Evolutionary conservation across 1,140 invertebrate species (phyloP).

Genomic region (Aphis craccivora): DNA sequence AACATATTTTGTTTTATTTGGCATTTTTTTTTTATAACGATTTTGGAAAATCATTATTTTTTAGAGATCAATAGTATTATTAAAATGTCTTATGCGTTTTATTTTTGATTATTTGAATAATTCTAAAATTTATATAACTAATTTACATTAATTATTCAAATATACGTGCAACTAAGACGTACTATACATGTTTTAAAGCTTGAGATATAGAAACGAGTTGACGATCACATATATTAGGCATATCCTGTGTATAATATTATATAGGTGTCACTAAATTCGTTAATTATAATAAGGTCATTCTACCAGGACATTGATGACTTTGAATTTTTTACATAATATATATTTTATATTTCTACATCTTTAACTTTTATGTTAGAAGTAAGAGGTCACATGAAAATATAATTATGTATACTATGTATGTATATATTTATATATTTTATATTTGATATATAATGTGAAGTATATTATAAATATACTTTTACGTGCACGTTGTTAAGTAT

Average conservation of each 20-base stretch:
- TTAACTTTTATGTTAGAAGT: background rate
- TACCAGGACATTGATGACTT: background rate
- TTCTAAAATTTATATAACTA: background rate
- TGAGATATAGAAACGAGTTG: fast-evolving
- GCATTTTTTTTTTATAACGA: background rate
- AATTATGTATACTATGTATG: too few species aligned
- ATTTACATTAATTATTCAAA: background rate
- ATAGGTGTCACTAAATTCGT: background rate
- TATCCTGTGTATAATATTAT: background rate
- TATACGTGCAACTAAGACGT: background rate
- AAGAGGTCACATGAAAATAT: background rate
- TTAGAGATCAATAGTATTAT: background rate
- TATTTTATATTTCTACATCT: too few species aligned
- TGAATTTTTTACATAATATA: too few species aligned
- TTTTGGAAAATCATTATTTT: background rate
- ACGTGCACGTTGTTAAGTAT: background rate
- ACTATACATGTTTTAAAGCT: background rate
- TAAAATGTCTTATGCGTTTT: background rate
- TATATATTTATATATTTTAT: too few species aligned
- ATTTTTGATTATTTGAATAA: background rate
- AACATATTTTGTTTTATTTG: background rate
- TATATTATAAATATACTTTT: background rate
- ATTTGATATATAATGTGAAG: too few species aligned
- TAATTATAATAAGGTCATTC: background rate
- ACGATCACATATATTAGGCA: background rate